Base-by-base conservation (phyloP, 2,113 vertebrate genomes). In the Antennarius striatus region DNA sequence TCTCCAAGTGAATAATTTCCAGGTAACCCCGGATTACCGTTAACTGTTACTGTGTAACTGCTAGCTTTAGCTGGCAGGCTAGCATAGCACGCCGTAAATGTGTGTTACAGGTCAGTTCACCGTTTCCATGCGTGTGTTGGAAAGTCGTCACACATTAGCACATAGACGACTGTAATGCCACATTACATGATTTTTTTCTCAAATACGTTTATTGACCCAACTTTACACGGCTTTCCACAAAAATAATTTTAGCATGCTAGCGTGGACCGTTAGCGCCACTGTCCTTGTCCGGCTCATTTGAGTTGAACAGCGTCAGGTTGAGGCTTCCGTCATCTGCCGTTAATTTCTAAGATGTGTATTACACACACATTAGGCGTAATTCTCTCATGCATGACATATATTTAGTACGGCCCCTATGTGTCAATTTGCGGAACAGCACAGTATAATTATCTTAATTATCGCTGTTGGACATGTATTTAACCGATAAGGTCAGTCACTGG, bases 1-100 rank as follows among this genome's bases (percentile, higher is more conserved):
- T 48, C 11, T 54, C 36, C 32, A 30, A 60, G 57, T 67, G 50
- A 56, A 80, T 52, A 1, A 61, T 73, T 63, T 72, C 10, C 82
- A 86, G 89, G 89, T 90, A 76, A 85, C 78, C 14, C 6, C 45
- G 5, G 29, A 56, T 70, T 3, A 10, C 40, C 40, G 71, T 64
- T 45, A 62, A 67, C 73, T 40, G 57, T 46, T 36, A 32, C 43
- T 36, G 58, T 13, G 10, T 40, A 36, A 4, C 45, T 36, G 84
- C 73, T 81, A 84, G 45, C 52, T 5, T 22, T 68, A 78, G 70
- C 54, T 30, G 29, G 63, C 68, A 65, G 71, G 57, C 68, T 86
- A 86, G 80, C 84, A 36, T 79, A 69, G 73, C 69, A 36, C 40
- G 43, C 15, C 5, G 53, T n/a, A 45, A 71, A 68, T 68, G 28